Conservation (phyloP, 2,113 vertebrate species). For the Glaucomys volans region DNA sequence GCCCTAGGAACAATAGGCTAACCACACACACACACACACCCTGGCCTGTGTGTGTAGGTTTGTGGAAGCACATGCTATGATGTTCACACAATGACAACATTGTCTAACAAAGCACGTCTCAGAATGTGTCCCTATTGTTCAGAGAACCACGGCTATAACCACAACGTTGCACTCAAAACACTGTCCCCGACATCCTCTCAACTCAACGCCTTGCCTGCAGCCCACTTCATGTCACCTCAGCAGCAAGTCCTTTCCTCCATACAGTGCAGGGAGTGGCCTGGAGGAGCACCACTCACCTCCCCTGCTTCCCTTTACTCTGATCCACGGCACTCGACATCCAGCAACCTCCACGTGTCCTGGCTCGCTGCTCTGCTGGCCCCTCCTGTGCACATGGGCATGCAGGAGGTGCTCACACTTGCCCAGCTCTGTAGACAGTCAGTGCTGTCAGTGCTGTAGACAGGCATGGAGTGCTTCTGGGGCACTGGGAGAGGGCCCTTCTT, state of each 20-base stretch:
- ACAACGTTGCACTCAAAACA: not conserved
- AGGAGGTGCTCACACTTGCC: not conserved
- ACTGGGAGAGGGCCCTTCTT: not conserved
- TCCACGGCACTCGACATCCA: not conserved
- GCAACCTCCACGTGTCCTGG: not conserved
- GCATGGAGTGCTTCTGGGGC: not conserved
- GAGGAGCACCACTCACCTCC: not conserved
- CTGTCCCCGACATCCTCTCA: not conserved
- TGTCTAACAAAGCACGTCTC: not conserved
- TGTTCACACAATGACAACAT: not conserved
- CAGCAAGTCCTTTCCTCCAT: not conserved
- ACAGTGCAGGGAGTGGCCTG: not conserved
- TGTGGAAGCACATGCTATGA: not conserved
- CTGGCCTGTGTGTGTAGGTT: not conserved
- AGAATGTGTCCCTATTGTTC: not conserved
- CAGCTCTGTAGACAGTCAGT: rapidly evolving
- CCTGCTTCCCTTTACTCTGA: not conserved
- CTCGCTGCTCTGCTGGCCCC: not conserved
- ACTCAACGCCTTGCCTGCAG: not conserved
- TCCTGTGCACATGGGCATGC: too few species aligned
- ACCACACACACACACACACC: not conserved
- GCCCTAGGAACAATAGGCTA: not conserved
- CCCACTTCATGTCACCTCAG: not conserved
- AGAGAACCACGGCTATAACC: not conserved
- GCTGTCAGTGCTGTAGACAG: not conserved